Conservation (phyloP, 2,797 vertebrate species). For the Bryconaethiops microstoma region DNA sequence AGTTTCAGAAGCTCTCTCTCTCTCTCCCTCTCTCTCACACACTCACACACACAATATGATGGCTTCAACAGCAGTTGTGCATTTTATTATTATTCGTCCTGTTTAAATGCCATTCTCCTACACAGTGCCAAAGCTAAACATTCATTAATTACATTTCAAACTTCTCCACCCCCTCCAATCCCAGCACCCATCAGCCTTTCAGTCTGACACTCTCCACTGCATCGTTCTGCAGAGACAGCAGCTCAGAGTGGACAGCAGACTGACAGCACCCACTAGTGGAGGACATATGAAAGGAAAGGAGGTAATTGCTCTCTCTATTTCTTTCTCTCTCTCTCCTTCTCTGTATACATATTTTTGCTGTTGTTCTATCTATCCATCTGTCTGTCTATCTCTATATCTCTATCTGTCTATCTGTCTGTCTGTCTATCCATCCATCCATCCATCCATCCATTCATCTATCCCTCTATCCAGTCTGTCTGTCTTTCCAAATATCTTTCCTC, state of each 20-base stretch:
- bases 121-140: conserved; percentile 70
- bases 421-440: no score
- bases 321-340: neutral
- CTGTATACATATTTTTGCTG: neutral
- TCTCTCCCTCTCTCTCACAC: conserved; percentile 3
- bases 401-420: neutral
- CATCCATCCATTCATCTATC: no score
- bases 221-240: neutral
- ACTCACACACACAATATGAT: conserved; percentile 63
- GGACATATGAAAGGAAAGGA: neutral
- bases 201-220: neutral
- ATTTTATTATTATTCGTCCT: conserved; percentile 59
- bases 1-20: neutral
- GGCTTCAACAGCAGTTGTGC: conserved; percentile 62
- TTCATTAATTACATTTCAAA: conserved; percentile 74
- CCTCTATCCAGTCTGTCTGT: no score
- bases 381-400: neutral
- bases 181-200: conserved; percentile 1
- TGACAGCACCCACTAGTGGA: conserved; percentile 78
- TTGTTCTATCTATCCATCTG: neutral
- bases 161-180: conserved; percentile 60
- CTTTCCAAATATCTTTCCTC: no score
- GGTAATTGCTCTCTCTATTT: neutral
- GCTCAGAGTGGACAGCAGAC: conserved; percentile 58
- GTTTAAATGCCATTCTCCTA: conserved; percentile 72